Evolutionary conservation across 2,888 invertebrate species (phyloP), one percentile per base, ranked within the genome.

Genomic region (Hydraecia micacea): DNA sequence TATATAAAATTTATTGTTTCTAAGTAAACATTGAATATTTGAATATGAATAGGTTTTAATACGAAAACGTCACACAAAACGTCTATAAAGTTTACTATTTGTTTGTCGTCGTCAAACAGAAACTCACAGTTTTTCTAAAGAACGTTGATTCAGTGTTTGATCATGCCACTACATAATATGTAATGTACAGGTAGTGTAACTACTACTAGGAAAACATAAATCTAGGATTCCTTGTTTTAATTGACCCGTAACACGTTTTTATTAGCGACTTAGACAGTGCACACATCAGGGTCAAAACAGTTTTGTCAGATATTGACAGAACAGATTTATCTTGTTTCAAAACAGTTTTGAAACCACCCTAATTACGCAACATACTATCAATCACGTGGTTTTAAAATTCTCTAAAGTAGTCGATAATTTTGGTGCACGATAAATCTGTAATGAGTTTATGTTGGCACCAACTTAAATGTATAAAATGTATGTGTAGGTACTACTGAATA

Each of bases 91-190:
- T 80, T 70, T 65, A 74, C 11, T 84, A 69, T 65, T 60, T 74
- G 46, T 84, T 81, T 67, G 80, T 77, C 73, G 60, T 69, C 32
- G 46, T 55, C n/a, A 69, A 76, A 80, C 49, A 52, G 70, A 76
- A 80, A 77, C 72, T 74, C 67, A 67, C 8, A 60, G 70, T 58
- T 80, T 73, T 77, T 73, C 67, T 32, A 52, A 71, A 68, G 73
- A 83, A 73, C 11, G 8, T 60, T 83, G 75, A 73, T 36, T 75
- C 75, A 83, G 28, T 75, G 58, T 79, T 60, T 81, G 46, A 42
- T 62, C 60, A 73, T 39, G 11, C 25, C 13, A 58, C 18, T 52
- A 73, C 13, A 6, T 21, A 36, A 36, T 66, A 60, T 9, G 39
- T 32, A 78, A 68, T 71, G 32, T 55, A 60, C 58, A 60, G 32